Evolutionary conservation across 2,113 vertebrate genomes (phyloP), one percentile per base, ranked within the genome.

Genomic region (Emydura subglobosa): DNA sequence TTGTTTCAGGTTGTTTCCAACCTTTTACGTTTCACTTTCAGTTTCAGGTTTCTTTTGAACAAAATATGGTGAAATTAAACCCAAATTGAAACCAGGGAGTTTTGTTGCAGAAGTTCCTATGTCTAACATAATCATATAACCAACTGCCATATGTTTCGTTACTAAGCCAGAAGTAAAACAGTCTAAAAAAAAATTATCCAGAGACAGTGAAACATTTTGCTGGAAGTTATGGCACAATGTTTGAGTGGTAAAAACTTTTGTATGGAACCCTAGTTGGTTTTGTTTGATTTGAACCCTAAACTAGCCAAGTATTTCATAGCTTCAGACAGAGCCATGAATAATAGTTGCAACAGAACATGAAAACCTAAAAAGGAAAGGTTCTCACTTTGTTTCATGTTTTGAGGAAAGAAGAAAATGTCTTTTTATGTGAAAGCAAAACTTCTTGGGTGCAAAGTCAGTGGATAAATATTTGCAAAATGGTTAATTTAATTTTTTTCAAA

Each of bases 21-120:
- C 92, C 83, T 88, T 94, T 96, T 83, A 88, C 94, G 81, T 97
- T 97, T 96, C 93, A 85, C 93, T 96, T 97, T 94, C 88, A 79
- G 83, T 95, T 96, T 96, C 93, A 92, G 19, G 90, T 96, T 96
- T 79, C 74, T 88, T 72, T 1, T 93, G 90, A 96, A 95, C 95
- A 89, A 79, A 85, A 92, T 97, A 93, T 91, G 42, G 51, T 86
- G 94, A 95, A 96, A 89, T 82, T 88, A 95, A 79, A 85, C 93
- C 94, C 89, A 79, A 83, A 49, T 51, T 85, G 95, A 97, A 95
- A 97, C 87, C 74, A 72, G 93, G 95, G 90, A 2, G 0, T 85
- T 90, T 49, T 89, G 90, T 78, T 76, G 80, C 78, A 85, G 83
- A 92, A 90, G 7, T 42, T 22, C 39, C 47, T 54, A 47, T 42